Conservation (phyloP, 2,797 vertebrate genomes). For the Lacerta viridis region DNA sequence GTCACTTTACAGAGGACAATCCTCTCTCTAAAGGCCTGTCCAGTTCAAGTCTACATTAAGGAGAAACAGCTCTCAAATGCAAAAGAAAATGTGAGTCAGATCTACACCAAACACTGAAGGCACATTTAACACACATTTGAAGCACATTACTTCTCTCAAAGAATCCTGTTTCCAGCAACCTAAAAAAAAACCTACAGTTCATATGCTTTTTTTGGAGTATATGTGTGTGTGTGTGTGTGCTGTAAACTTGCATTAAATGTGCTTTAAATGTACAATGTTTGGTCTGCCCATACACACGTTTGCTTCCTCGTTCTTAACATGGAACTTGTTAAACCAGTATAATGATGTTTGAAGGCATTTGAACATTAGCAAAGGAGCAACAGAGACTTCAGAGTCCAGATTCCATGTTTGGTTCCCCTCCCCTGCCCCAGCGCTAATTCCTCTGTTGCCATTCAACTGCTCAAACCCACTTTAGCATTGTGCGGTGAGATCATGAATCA, state of each 20-base stretch:
- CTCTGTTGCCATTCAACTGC: not conserved
- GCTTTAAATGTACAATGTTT: too few species aligned
- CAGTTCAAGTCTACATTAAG: too few species aligned
- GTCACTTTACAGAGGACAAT: not conserved
- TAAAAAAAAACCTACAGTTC: too few species aligned
- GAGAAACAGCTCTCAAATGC: not conserved
- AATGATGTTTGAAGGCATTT: constrained; percentile 3
- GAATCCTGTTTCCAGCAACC: too few species aligned
- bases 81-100: not conserved
- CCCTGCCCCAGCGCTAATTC: not conserved
- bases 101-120: too few species aligned
- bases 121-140: too few species aligned
- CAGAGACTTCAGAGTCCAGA: not conserved
- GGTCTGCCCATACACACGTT: too few species aligned
- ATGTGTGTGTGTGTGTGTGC: too few species aligned
- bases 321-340: not conserved
- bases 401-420: not conserved
- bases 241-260: too few species aligned
- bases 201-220: too few species aligned
- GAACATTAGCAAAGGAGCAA: not conserved
- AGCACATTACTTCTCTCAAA: too few species aligned
- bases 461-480: constrained; percentile 1
- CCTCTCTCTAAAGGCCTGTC: not conserved
- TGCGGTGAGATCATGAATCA: not conserved
- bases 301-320: not conserved